Percentiles rank a stretch among this genome's conserved stretches.
Evolutionary conservation across 2,888 invertebrate species (phyloP).

Genomic region (Hypselothyrea guttata): DNA sequence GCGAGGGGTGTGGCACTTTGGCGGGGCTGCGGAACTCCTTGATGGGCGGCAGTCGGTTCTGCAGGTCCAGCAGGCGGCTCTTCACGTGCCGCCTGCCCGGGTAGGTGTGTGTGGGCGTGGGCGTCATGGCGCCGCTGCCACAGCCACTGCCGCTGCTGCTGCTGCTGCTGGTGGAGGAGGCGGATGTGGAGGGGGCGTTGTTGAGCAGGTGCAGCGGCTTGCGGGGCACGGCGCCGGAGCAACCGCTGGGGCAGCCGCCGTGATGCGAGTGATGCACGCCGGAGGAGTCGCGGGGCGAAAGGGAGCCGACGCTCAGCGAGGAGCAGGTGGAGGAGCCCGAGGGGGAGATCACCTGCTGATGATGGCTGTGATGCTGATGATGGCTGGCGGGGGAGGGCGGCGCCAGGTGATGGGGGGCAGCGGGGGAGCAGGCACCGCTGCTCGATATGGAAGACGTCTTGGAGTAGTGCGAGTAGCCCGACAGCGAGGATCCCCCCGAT

Average conservation of each 20-base stretch:
- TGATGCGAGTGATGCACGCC: constrained; percentile 76
- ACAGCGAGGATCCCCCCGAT: constrained; percentile 86
- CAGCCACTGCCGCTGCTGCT: constrained; percentile 42
- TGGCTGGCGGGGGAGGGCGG: constrained; percentile 68
- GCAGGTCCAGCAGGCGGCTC: constrained; percentile 83
- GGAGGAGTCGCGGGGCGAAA: constrained; percentile 77
- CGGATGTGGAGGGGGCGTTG: constrained; percentile 61
- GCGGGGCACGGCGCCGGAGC: constrained; percentile 88
- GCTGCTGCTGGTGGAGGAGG: constrained; percentile 44
- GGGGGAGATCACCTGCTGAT: constrained; percentile 57
- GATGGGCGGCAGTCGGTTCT: constrained; percentile 90
- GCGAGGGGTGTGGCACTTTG: constrained; percentile 83
- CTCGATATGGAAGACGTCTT: constrained; percentile 83
- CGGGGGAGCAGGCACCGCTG: constrained; percentile 83
- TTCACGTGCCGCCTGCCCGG: constrained; percentile 81
- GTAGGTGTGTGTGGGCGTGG: constrained; percentile 77
- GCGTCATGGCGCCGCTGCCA: constrained; percentile 48
- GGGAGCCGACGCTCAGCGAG: constrained; percentile 59
- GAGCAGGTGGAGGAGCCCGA: constrained; percentile 68
- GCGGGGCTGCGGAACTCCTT: constrained; percentile 85
- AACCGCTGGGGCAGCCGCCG: constrained; percentile 85
- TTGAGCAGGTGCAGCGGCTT: constrained; percentile 82
- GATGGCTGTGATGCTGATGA: constrained; percentile 46
- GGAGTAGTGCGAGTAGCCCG: constrained; percentile 84
- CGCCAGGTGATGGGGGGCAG: constrained; percentile 77